phyloP scores from a whole-genome alignment of 2,888 invertebrate species.

The Acronicta leporina region DNA sequence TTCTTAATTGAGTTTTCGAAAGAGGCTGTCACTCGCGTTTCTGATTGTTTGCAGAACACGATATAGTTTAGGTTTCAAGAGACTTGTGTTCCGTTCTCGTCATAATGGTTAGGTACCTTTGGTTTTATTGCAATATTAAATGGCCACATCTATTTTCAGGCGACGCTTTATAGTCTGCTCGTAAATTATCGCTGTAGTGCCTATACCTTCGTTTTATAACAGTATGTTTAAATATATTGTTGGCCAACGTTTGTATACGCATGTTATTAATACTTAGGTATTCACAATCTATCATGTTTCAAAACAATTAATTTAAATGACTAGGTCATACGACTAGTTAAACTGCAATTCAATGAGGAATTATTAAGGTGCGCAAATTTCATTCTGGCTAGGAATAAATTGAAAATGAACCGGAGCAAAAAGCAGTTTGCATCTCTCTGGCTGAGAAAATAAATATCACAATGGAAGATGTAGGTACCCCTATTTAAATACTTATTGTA shows the following conservation, averaged over 20 bases:
- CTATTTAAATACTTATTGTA: no score
- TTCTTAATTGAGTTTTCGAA: conserved; percentile 72
- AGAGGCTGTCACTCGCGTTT: conserved; percentile 56
- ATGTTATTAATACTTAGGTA: conserved; percentile 35
- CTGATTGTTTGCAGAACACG: conserved; percentile 49
- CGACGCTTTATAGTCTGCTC: conserved; percentile 61
- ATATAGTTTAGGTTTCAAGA: conserved; percentile 22
- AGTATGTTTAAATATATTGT: conserved; percentile 58
- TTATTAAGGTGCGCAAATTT: conserved; percentile 36
- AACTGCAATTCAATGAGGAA: conserved; percentile 21
- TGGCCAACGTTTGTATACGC: conserved; percentile 41
- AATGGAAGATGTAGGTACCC: conserved; percentile 20
- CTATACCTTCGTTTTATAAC: conserved; percentile 63
- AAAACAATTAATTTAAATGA: conserved; percentile 27
- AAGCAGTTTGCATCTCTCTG: conserved; percentile 21
- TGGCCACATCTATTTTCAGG: conserved; percentile 64
- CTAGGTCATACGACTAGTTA: conserved; percentile 20
- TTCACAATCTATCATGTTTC: conserved; percentile 10
- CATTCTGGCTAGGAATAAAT: conserved; percentile 38
- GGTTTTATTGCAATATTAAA: conserved; percentile 67
- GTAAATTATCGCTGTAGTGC: conserved; percentile 66
- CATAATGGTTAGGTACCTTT: conserved; percentile 32
- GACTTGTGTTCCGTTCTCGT: conserved; percentile 18
- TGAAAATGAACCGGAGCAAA: conserved; percentile 37
- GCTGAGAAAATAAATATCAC: conserved; percentile 20